These are phyloP conservation scores for Anableps anableps DNA, from an alignment of 2,797 vertebrate genomes.

Conservation along the genomic window DNA sequence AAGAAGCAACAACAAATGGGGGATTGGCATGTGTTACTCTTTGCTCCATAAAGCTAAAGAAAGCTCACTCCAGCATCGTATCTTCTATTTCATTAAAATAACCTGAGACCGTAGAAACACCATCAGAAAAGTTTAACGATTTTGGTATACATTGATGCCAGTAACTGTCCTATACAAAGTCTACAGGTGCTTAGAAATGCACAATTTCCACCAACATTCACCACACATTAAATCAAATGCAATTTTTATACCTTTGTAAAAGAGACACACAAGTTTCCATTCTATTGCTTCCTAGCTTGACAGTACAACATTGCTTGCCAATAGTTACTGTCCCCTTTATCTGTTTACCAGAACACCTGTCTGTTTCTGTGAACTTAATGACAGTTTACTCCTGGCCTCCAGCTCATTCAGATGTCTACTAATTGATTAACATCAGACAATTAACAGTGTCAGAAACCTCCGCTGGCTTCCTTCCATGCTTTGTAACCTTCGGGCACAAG, in stretches of 20 bases:
- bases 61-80: too few relatives aligned
- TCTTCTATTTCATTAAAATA: background rate
- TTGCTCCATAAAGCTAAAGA: too few relatives aligned
- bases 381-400: conserved; percentile 46
- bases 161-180: background rate
- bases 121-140: background rate
- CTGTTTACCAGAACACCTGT: conserved; percentile 40
- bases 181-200: background rate
- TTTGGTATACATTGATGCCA: background rate
- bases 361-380: conserved; percentile 45
- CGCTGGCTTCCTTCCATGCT: conserved; percentile 42
- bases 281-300: conserved; percentile 8
- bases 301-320: conserved; percentile 32
- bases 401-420: conserved; percentile 61
- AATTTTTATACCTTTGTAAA: background rate
- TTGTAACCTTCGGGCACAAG: conserved; percentile 52
- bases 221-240: conserved; percentile 6
- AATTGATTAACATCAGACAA: conserved; percentile 74
- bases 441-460: conserved; percentile 60
- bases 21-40: too few relatives aligned
- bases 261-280: conserved; percentile 2
- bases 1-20: background rate
- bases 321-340: conserved; percentile 27
- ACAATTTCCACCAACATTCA: background rate
- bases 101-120: background rate